Percentiles rank a stretch among this genome's conserved stretches.
Evolutionary conservation across 2,888 invertebrate genomes (phyloP).

Genomic region (Agrochola macilenta): DNA sequence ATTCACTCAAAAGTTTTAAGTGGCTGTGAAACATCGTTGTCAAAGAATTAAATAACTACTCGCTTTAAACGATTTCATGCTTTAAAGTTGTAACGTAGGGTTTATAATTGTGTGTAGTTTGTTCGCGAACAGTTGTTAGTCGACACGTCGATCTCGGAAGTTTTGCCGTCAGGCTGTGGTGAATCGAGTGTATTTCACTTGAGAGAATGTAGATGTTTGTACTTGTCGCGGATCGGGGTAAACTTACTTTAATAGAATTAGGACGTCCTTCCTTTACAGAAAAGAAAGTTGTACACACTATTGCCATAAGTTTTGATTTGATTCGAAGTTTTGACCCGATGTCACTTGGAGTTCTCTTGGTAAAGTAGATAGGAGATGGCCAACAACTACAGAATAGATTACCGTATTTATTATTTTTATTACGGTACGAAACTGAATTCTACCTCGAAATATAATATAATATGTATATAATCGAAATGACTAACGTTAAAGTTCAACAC

Average conservation of each 20-base stretch:
- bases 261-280: conserved; percentile 23
- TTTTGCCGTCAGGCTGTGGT: conserved; percentile 80
- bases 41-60: conserved; percentile 85
- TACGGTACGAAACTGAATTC: neutral
- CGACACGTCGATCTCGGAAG: conserved; percentile 81
- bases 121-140: conserved; percentile 78
- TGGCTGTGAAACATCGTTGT: conserved; percentile 89
- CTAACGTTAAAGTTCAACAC: conserved; percentile 6
- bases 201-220: conserved; percentile 75
- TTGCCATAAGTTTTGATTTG: conserved; percentile 50
- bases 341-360: conserved; percentile 21
- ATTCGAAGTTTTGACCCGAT: conserved; percentile 27
- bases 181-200: conserved; percentile 78
- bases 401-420: neutral
- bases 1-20: conserved; percentile 90
- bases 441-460: neutral
- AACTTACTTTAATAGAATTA: conserved; percentile 73
- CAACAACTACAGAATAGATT: conserved; percentile 1
- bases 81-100: conserved; percentile 72
- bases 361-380: neutral
- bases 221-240: conserved; percentile 67
- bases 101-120: conserved; percentile 73
- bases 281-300: conserved; percentile 41
- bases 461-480: conserved; percentile 1
- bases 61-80: conserved; percentile 69